These are phyloP conservation scores for Nematostella vectensis DNA, from an alignment of 92 coral and sea anemone genomes.

Conservation along the genomic window DNA sequence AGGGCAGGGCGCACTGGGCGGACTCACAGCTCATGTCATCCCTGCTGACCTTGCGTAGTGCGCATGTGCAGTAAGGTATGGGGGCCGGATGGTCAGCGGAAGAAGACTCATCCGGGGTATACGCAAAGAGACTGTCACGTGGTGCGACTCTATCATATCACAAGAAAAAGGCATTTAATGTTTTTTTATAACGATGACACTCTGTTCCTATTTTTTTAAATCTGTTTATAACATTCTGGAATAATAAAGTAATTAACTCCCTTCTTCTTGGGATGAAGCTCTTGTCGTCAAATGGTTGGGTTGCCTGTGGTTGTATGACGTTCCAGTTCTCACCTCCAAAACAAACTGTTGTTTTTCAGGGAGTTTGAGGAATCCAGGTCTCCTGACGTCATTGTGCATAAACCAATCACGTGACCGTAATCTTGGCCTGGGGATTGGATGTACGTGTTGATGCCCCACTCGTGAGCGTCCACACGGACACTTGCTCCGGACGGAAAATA, in stretches of 20 bases:
- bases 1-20: constrained; percentile 17
- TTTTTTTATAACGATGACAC: no score
- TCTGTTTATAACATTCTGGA: no score
- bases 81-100: neutral
- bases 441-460: constrained; percentile 84
- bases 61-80: constrained; percentile 42
- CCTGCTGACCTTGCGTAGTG: constrained; percentile 21
- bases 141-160: neutral
- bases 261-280: no score
- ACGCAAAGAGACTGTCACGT: constrained; percentile 39
- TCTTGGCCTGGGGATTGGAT: constrained; percentile 67
- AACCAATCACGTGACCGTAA: constrained; percentile 36
- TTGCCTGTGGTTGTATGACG: no score
- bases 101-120: constrained; percentile 8
- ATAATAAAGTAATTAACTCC: no score
- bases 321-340: neutral
- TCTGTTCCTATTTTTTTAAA: no score
- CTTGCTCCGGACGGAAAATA: constrained; percentile 72
- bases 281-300: no score
- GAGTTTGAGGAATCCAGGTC: no score
- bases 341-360: neutral
- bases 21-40: constrained; percentile 19
- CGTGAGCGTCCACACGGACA: constrained; percentile 60
- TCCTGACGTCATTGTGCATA: constrained; percentile 28
- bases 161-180: no score